Base-by-base conservation (phyloP, 2,797 vertebrate genomes). In the Scolopax bukidnonensis region DNA sequence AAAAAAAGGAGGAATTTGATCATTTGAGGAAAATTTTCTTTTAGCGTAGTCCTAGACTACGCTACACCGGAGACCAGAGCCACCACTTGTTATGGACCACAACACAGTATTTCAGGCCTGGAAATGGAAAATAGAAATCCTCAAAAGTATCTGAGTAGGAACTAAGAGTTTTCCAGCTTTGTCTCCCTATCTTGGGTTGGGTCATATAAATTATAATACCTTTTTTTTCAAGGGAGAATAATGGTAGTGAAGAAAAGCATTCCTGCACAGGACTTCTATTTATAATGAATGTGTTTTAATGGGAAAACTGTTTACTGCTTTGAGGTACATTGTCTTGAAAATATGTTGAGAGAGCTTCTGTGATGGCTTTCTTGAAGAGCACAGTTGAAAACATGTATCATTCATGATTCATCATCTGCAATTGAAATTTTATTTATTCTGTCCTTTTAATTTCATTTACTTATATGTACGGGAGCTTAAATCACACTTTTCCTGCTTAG, bases 401-500 rank as follows among this genome's bases (percentile, higher is more conserved):
- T 89, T 96, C 67, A 23, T 76, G 78, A 92, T 87, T 96, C 88
- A 92, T 78, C 75, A 95, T 73, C 63, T 92, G 89, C 80, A 96
- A 60, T 56, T 94, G 45, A 91, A 70, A 90, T 81, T 75, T 92
- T 95, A 96, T 95, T 96, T 86, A 90, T 93, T 91, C 38, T 4
- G 27, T 76, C 50, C 38, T 93, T 88, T 82, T 84, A 60, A 88
- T 93, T 93, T 89, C 30, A 81, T 96, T 94, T 95, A 91, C 81
- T 93, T 50, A 11, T 89, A 86, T 79, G 73, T 76, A 59, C 54
- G 57, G 75, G 69, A 96, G 87, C 79, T 89, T 91, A 93, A 95
- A 95, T 90, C 93, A 95, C 85, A 79, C 33, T 95, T 97, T 94
- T 92, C 81, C 88, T 91, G 85, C 92, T 87, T 76, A 84, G 60